Base-by-base conservation (phyloP, 2,888 invertebrate species). In the Mellilla xanthometata region DNA sequence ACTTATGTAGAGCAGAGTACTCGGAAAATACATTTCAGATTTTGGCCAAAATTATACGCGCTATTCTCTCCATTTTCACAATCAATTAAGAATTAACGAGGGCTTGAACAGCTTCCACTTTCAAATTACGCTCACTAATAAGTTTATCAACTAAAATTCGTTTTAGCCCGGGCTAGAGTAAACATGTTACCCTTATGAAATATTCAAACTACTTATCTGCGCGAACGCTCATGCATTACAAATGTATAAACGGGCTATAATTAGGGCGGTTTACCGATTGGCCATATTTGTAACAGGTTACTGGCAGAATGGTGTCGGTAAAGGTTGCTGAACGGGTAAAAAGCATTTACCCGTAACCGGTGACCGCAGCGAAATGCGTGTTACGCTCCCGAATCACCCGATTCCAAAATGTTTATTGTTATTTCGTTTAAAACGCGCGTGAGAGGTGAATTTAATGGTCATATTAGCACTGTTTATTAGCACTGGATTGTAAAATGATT, bases 251-350 rank as follows among this genome's bases (percentile, higher is more conserved):
- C 54, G 49, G 47, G 47, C 43, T 38, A 51, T 60, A 60, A 56
- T 60, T 56, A 53, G 54, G 43, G 57, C 52, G 60, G 57, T 60
- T 58, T 50, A 60, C 58, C 57, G 47, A 48, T 54, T 50, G 39
- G 47, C 53, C 50, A 52, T 54, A 58, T 52, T 54, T 49, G 54
- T 58, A 52, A 52, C 50, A 44, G 41, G 49, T 50, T 45, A 48
- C 56, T 19, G 38, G 9, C 41, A 38, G 30, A 34, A 39, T 12
- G 34, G 36, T 29, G 34, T 15, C 12, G 31, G 30, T 30, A 39
- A 23, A 40, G 46, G 39, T 35, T 35, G 35, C 11, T 28, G 6
- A 36, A 32, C 12, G 46, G 31, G 24, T 38, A 42, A 48, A 38
- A 40, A 36, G 26, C 40, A 26, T 35, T 46, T 46, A 27, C 35